Base-by-base conservation (phyloP, 2,888 invertebrate species). In the Odontothrips loti region DNA sequence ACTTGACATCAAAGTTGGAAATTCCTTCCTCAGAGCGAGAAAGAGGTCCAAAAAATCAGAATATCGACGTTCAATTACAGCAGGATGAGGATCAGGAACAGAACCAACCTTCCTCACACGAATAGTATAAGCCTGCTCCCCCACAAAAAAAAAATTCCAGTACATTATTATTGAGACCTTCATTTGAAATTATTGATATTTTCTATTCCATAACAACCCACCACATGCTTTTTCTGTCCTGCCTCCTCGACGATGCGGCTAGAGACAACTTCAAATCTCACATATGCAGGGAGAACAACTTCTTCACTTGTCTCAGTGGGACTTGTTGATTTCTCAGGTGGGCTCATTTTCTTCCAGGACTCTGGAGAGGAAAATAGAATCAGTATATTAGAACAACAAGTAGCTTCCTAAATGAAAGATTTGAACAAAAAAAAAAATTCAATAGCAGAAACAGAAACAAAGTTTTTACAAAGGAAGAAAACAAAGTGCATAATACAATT, bases 21-120 rank as follows among this genome's bases (percentile, higher is more conserved):
- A 88, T 80, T 91, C 90, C 82, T 90, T 91, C 84, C 90, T 91
- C 43, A 94, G 87, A 2, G 89, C 88, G 83, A 89, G 90, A 85
- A 91, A 93, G 4, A 94, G 88, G 82, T 90, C 90, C 80, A 91
- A 87, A 86, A 94, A 94, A 84, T 94, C 91, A 11, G 93, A 93
- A 86, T 94, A 94, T 84, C 94, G 89, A 80, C 94, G 88, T 85
- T 93, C 92, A 80, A 93, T 91, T 82, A 90, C 89, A 0, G 91
- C 91, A 27, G 93, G 92, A 83, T 91, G 90, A 58, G 89, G 86
- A 87, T 93, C 93, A 83, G 88, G 87, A 83, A 87, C 88, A 27
- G 88, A 87, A n/a, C 89, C 88, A 84, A 91, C 90, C 85, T 91
- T 92, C 68, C 91, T 88, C 51, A 92, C 91, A 86, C 91, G 91